Evolutionary conservation across 2,888 invertebrate genomes (phyloP), one percentile per base, ranked within the genome.

Genomic region (Parapristionchus giblindavisi): DNA sequence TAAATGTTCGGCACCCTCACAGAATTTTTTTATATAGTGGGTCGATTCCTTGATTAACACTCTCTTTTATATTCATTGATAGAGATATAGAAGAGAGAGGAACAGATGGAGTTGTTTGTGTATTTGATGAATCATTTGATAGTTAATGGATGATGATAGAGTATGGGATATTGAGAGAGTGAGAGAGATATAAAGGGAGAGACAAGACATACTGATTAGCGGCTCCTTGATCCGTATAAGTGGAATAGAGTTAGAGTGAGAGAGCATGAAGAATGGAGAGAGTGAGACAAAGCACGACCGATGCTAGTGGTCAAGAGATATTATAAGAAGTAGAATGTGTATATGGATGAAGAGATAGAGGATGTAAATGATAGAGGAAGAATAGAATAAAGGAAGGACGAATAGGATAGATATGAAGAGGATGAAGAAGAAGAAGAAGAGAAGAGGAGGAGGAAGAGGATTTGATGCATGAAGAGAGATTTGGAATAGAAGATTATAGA

Each of bases 311-410:
- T n/a, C 36, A 38, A 38, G 61, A 40, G 61, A 61, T 36, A 61
- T 61, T 61, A 61, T 61, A 61, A 36, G 61, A 61, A 61, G 61
- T 61, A 58, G 58, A 17, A 27, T n/a, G n/a, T 29, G 27, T 58
- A 34, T 36, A 61, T 61, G 36, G 38, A 61, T 61, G 38, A 14
- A 61, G 61, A 38, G 60, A 60, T 21, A 36, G 40, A 61, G 38
- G 38, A 36, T 61, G 61, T 61, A 61, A 61, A 61, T 61, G 29
- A 58, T 4, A 5, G n/a, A 21, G 61, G 40, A 61, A 61, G 38
- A 61, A 61, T 61, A 40, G 61, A 61, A 40, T 24, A 1, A 27
- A 61, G 36, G 2, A 24, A 40, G 24, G 38, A n/a, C n/a, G n/a
- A n/a, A 61, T 8, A 61, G 54, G 54, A 61, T 38, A 21, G 38